A percentile compares a stretch with the other conserved stretches of the same genome.
Evolutionary conservation across 2,888 invertebrate species (phyloP).

Genomic region (Mongoloraphidia duomilia): DNA sequence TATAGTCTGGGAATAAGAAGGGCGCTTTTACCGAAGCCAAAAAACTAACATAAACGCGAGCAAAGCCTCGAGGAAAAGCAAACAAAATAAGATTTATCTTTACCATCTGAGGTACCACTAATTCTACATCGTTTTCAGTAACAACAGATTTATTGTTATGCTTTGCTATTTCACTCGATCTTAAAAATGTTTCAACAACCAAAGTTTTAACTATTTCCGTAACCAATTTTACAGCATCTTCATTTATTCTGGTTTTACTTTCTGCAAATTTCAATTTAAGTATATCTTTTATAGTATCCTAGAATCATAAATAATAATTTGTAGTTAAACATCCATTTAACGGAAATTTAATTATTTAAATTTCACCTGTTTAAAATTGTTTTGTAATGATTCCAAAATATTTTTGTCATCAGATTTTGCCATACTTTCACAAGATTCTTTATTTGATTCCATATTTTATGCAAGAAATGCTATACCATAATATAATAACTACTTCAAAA

Average conservation of each 20-base stretch:
- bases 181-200: slow-evolving; percentile 37
- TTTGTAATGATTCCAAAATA: no score
- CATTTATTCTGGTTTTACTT: slow-evolving; percentile 38
- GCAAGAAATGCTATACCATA: no score
- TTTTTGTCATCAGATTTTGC: no score
- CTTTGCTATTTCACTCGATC: slow-evolving; percentile 36
- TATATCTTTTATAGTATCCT: slow-evolving; percentile 40
- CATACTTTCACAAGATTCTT: no score
- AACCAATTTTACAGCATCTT: slow-evolving; percentile 37
- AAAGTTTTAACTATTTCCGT: slow-evolving; percentile 38
- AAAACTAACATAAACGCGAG: slow-evolving; percentile 9
- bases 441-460: no score
- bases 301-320: slow-evolving; percentile 11
- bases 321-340: no score
- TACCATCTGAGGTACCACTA: slow-evolving; percentile 41
- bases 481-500: no score
- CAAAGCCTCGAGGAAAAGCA: neutral
- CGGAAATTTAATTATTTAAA: no score
- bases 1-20: no score
- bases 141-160: slow-evolving; percentile 33
- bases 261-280: slow-evolving; percentile 37
- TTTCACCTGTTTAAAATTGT: no score
- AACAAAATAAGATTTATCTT: slow-evolving; percentile 7
- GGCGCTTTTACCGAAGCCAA: neutral
- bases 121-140: slow-evolving; percentile 38